A percentile compares a stretch with the other conserved stretches of the same genome.
Evolutionary conservation across 2,797 vertebrate genomes (phyloP).

Genomic region (Borostomias antarcticus): DNA sequence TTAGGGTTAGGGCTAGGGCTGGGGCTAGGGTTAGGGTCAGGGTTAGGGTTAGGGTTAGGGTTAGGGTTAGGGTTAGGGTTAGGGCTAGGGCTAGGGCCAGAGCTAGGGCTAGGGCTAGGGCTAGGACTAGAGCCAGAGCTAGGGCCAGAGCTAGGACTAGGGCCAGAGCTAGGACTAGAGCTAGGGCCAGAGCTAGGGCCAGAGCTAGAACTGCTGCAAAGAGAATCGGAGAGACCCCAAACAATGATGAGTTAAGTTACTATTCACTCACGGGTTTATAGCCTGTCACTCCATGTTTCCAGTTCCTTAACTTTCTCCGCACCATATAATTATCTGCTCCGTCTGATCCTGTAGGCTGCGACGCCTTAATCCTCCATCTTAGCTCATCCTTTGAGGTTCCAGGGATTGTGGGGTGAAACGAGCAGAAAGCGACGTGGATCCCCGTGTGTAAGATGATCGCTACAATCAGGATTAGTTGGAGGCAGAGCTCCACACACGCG

Average conservation of each 20-base stretch:
- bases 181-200: background rate
- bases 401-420: background rate
- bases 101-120: background rate
- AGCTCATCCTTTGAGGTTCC: background rate
- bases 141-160: background rate
- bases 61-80: no score
- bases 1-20: no score
- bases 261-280: background rate
- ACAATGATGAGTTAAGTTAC: no score
- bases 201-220: background rate
- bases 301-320: background rate
- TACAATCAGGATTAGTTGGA: background rate
- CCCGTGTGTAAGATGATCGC: conserved; percentile 12
- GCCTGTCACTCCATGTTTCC: background rate
- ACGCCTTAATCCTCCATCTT: background rate
- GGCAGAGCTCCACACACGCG: background rate
- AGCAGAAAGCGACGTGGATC: background rate
- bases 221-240: background rate
- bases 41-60: no score
- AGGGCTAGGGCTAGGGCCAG: background rate
- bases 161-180: background rate
- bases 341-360: background rate
- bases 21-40: no score
- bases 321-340: background rate
- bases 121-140: background rate